Evolutionary conservation across 2,113 vertebrate species (phyloP).

Genomic region (Chrysochloris asiatica): DNA sequence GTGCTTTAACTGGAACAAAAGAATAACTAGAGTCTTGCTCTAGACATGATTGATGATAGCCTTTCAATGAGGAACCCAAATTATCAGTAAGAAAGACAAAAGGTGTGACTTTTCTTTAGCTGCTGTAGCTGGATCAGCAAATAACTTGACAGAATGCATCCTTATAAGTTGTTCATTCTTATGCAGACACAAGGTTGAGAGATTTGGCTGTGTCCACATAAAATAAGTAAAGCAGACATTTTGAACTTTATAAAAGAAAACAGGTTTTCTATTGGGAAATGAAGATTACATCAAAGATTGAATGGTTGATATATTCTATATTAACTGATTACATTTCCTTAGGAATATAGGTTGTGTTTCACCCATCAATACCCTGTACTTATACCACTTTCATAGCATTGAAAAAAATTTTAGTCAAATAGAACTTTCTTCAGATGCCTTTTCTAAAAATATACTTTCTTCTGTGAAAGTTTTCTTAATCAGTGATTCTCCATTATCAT

Average conservation of each 20-base stretch:
- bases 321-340: background rate
- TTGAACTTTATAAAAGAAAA: slow-evolving; percentile 11
- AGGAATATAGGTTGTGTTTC: background rate
- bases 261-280: background rate
- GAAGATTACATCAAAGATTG: background rate
- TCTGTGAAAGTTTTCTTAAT: no score
- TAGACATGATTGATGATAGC: slow-evolving; percentile 45
- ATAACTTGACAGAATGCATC: background rate
- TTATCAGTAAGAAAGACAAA: slow-evolving; percentile 46
- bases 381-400: no score
- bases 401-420: no score
- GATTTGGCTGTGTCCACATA: background rate
- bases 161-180: background rate
- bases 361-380: no score
- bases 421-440: no score
- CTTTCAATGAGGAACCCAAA: slow-evolving; percentile 28
- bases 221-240: background rate
- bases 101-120: slow-evolving; percentile 11
- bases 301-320: background rate
- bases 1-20: background rate
- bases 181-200: background rate
- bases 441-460: no score
- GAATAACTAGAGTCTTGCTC: background rate
- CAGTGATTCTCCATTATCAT: background rate
- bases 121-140: slow-evolving; percentile 20